These are phyloP conservation scores for Brachionus plicatilis DNA, from an alignment of 1,140 invertebrate genomes.

Conservation along the genomic window DNA sequence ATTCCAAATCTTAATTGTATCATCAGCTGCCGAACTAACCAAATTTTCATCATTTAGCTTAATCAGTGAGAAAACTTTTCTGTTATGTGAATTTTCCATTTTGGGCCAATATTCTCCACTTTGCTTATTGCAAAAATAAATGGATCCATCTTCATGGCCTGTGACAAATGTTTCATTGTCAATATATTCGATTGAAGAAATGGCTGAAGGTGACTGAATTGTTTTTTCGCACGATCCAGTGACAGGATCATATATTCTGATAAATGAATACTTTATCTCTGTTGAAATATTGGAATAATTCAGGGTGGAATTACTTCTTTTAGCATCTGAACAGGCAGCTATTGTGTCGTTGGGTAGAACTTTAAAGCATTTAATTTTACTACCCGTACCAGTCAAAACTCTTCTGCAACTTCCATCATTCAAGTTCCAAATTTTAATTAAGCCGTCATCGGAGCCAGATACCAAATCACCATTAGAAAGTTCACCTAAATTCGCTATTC, in stretches of 20 bases:
- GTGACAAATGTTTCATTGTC: neutral
- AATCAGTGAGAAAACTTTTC: neutral
- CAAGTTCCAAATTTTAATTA: slow-evolving; percentile 71
- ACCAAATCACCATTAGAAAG: slow-evolving; percentile 64
- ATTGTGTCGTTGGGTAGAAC: neutral
- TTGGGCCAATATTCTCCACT: neutral
- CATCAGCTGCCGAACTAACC: neutral
- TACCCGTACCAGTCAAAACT: slow-evolving; percentile 44
- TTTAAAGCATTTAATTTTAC: neutral
- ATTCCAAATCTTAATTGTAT: neutral
- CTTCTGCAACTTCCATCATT: slow-evolving; percentile 66
- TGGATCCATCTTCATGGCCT: neutral
- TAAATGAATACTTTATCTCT: neutral
- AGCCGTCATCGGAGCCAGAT: slow-evolving; percentile 66
- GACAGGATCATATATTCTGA: neutral
- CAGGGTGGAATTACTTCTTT: neutral
- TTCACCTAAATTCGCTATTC: slow-evolving; percentile 52
- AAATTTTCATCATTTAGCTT: neutral
- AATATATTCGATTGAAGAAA: neutral
- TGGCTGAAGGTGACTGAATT: neutral
- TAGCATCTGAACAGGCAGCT: neutral
- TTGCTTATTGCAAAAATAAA: neutral
- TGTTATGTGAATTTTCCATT: neutral
- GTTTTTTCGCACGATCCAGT: neutral
- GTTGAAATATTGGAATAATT: neutral